Percentiles rank a stretch among this genome's conserved stretches.
Conservation (phyloP, 2,797 vertebrate species). For the Gymnothorax javanicus region DNA sequence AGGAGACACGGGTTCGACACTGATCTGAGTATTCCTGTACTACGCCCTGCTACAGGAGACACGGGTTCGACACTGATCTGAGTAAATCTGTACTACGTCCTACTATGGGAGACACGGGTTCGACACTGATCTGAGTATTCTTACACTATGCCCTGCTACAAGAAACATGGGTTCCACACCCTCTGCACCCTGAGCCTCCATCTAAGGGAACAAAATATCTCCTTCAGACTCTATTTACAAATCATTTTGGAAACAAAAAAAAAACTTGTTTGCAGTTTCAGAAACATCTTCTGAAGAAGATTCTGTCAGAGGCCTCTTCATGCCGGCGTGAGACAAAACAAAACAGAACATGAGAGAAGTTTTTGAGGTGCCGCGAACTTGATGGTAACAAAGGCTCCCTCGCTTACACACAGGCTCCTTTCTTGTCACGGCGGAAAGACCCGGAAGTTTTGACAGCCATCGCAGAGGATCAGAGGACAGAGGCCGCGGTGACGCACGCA, state of each 20-base stretch:
- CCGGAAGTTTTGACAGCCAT: constrained; percentile 34
- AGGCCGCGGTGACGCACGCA: constrained; percentile 16
- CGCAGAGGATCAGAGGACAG: constrained; percentile 27
- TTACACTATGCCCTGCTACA: no score
- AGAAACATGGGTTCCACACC: neutral
- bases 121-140: no score
- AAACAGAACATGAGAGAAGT: constrained; percentile 11
- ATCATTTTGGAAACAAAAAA: constrained; percentile 32
- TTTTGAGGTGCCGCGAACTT: neutral
- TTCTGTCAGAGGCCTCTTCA: constrained; percentile 13
- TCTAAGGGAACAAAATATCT: constrained; percentile 9
- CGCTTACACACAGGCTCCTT: neutral
- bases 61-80: no score
- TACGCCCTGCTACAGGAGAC: no score
- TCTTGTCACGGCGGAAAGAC: constrained; percentile 29
- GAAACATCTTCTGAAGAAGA: constrained; percentile 20
- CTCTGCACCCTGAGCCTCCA: neutral
- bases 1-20: no score
- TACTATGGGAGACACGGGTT: no score
- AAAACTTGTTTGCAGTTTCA: constrained; percentile 28
- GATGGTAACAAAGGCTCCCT: neutral
- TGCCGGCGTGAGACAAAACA: neutral
- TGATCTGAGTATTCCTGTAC: no score
- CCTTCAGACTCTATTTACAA: constrained; percentile 9
- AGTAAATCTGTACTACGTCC: no score